Evolutionary conservation across 1,140 invertebrate species (phyloP), one percentile per base, ranked within the genome.

Genomic region (Eciton burchellii): DNA sequence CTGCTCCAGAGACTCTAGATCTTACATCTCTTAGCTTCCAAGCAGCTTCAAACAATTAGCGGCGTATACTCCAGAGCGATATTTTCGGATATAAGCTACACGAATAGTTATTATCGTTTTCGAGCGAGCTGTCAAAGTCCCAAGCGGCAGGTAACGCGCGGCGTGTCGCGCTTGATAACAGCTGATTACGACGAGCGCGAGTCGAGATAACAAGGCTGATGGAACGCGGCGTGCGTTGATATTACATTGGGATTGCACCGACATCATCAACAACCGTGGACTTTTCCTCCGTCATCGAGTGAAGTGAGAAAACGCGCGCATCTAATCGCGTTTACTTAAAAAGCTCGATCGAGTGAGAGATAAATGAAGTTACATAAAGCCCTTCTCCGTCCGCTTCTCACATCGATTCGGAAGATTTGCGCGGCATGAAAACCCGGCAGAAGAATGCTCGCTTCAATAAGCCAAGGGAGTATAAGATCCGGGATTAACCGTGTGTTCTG

Each of bases 141-240:
- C 74, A 72, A 71, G 76, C 71, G 82, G 54, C 82, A 87, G 82
- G 82, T 82, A 87, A 82, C 63, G 35, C 82, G 16, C 45, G 57
- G 24, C 68, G 19, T 45, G 70, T 43, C 70, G 60, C 60, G 71
- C 85, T 82, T 84, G 86, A 88, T 88, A 88, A 87, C 86, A 87
- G 49, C 86, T 87, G 86, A 88, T 88, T 88, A 88, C 70, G 82
- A 81, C 71, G 82, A 84, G 73, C 57, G 83, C 60, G n/a, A n/a
- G 71, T 59, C 59, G 29, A 72, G 74, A 82, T 63, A 83, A 87
- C 45, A 35, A 52, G 63, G 24, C 19, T 66, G 54, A 71, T 41
- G 77, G 56, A 60, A 57, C 52, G 71, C 76, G 3, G 29, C 71
- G 49, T 62, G 45, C 47, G 62, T 14, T 62, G 9, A 56, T 66